Evolutionary conservation across 23 tunicate genomes (phyloP).

Genomic region (Diplosoma virens): DNA sequence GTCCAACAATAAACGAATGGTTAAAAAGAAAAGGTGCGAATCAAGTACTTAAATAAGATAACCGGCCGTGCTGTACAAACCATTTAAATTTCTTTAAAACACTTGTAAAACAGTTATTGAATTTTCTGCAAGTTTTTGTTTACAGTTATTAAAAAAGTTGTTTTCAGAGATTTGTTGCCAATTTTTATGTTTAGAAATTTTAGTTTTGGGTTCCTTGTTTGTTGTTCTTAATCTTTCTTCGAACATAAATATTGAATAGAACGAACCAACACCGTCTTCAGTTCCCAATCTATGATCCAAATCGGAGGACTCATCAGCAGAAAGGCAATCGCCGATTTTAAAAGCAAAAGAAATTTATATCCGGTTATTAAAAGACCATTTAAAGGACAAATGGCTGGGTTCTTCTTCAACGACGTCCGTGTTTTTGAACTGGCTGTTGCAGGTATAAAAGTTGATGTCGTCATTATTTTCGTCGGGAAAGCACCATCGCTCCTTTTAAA

Average conservation of each 20-base stretch:
- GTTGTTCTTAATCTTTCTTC: too few relatives aligned
- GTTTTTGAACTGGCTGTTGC: slow-evolving; percentile 47
- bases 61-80: too few relatives aligned
- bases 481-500: too few relatives aligned
- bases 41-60: too few relatives aligned
- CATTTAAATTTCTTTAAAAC: not conserved
- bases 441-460: slow-evolving; percentile 55
- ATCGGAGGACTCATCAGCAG: slow-evolving; percentile 69
- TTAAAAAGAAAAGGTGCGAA: slow-evolving; percentile 70
- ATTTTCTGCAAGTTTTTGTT: not conserved
- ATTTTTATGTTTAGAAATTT: not conserved
- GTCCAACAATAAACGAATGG: slow-evolving; percentile 53
- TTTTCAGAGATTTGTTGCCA: too few relatives aligned
- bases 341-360: not conserved
- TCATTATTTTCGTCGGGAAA: too few relatives aligned
- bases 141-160: too few relatives aligned
- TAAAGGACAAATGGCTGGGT: slow-evolving; percentile 72
- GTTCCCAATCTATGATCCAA: slow-evolving; percentile 82
- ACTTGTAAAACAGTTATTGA: not conserved
- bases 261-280: slow-evolving; percentile 70
- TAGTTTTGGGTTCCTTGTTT: not conserved
- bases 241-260: too few relatives aligned
- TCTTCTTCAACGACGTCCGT: slow-evolving; percentile 70
- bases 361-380: slow-evolving; percentile 35
- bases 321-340: not conserved